Percentiles rank a stretch among this genome's conserved stretches.
These are phyloP conservation scores for Coregonus clupeaformis DNA, from an alignment of 2,113 vertebrate genomes.

Conservation along the genomic window DNA sequence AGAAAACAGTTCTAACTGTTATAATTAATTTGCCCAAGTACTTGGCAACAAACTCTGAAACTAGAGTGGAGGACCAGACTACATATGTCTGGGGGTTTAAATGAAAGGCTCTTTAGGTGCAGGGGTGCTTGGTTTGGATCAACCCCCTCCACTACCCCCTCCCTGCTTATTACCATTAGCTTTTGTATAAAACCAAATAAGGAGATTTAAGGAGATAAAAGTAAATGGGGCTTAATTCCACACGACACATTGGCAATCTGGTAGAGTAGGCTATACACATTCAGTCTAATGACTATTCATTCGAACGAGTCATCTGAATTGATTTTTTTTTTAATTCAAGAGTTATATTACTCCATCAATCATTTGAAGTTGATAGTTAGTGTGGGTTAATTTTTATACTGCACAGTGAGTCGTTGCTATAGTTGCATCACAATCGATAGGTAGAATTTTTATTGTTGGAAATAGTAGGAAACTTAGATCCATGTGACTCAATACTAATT, in stretches of 20 bases:
- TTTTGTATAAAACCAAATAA: slow-evolving; percentile 71
- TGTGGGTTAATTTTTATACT: too few species aligned
- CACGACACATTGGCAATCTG: slow-evolving; percentile 56
- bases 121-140: slow-evolving; percentile 31
- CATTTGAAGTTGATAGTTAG: too few species aligned
- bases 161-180: slow-evolving; percentile 48
- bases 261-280: background rate
- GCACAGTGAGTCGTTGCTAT: too few species aligned
- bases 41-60: slow-evolving; percentile 58
- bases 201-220: slow-evolving; percentile 72
- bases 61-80: slow-evolving; percentile 65
- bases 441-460: background rate
- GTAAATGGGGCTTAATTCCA: slow-evolving; percentile 58
- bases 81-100: slow-evolving; percentile 72
- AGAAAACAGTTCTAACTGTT: slow-evolving; percentile 44
- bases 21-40: slow-evolving; percentile 43
- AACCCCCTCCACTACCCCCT: slow-evolving; percentile 32
- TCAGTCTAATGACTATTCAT: background rate
- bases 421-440: background rate
- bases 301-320: background rate
- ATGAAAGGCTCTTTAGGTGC: slow-evolving; percentile 65
- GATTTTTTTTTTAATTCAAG: too few species aligned
- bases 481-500: background rate
- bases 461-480: background rate
- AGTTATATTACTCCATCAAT: too few species aligned